phyloP scores from a whole-genome alignment of 2,797 vertebrate species.

The Antennarius maculatus region DNA sequence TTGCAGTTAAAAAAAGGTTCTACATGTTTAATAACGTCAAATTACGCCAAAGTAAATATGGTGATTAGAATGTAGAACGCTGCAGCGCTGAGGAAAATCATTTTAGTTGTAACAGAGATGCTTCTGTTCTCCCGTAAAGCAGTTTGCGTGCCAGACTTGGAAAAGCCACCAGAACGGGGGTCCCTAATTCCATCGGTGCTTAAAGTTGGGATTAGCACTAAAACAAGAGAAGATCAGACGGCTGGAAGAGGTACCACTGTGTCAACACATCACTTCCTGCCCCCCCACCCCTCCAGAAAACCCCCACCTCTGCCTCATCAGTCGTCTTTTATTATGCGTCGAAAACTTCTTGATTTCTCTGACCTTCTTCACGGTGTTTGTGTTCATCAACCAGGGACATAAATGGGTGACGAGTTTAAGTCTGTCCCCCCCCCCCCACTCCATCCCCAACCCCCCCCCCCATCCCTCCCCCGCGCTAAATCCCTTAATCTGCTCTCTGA shows the following conservation, averaged over 20 bases:
- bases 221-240: constrained; percentile 62
- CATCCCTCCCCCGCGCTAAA: constrained; percentile 58
- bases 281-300: not conserved
- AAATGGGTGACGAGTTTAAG: constrained; percentile 65
- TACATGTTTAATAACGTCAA: not conserved
- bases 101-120: constrained; percentile 2
- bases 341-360: constrained; percentile 33
- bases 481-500: constrained; percentile 81
- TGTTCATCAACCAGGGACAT: constrained; percentile 51
- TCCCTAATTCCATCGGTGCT: constrained; percentile 52
- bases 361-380: constrained; percentile 34
- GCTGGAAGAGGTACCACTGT: constrained; percentile 35
- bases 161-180: constrained; percentile 28
- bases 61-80: not conserved
- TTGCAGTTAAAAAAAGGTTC: not conserved
- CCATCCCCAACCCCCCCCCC: constrained; percentile 12
- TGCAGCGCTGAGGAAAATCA: not conserved
- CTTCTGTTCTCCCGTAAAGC: constrained; percentile 27
- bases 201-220: constrained; percentile 59
- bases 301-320: not conserved
- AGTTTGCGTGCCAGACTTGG: constrained; percentile 42
- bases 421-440: constrained; percentile 39
- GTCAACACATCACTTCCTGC: constrained; percentile 27
- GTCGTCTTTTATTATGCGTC: constrained; percentile 1
- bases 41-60: not conserved